A percentile compares a stretch with the other conserved stretches of the same genome.
Conservation (phyloP, 2,113 vertebrate genomes). For the Hippocampus barbouri region DNA sequence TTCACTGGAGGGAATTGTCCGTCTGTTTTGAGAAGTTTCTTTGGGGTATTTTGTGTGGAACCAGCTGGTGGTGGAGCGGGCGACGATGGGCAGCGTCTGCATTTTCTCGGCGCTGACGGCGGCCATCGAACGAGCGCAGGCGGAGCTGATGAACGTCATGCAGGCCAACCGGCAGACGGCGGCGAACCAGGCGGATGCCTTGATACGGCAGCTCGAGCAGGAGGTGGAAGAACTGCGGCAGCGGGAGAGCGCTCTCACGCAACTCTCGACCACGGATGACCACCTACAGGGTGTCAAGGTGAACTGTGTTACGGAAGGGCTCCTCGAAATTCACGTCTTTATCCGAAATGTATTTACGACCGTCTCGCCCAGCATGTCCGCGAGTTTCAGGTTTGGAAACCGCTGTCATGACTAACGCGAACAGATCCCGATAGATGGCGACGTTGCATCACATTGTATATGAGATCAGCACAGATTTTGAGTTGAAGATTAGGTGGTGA, state of each 20-base stretch:
- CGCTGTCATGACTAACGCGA: no score
- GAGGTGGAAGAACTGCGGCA: slow-evolving; percentile 59
- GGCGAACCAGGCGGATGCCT: slow-evolving; percentile 49
- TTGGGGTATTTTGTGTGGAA: not conserved
- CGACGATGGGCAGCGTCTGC: slow-evolving; percentile 45
- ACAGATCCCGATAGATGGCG: no score
- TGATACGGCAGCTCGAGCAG: slow-evolving; percentile 61
- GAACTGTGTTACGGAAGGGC: not conserved
- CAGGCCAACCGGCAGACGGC: slow-evolving; percentile 51
- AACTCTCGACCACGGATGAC: slow-evolving; percentile 56
- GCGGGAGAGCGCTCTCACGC: slow-evolving; percentile 36
- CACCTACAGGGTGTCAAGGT: slow-evolving; percentile 59
- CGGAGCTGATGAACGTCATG: slow-evolving; percentile 57
- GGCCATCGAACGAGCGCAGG: slow-evolving; percentile 60
- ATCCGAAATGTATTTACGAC: no score
- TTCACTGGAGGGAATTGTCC: not conserved
- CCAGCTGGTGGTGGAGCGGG: slow-evolving; percentile 50
- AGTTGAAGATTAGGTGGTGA: no score
- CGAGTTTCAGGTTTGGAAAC: no score
- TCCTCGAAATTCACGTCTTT: no score
- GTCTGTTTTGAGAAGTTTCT: not conserved
- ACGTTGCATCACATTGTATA: no score
- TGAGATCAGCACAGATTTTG: no score
- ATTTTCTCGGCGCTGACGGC: slow-evolving; percentile 46
- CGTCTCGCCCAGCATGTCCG: no score